Evolutionary conservation across 2,113 vertebrate genomes (phyloP).

Genomic region (Casuarius casuarius): DNA sequence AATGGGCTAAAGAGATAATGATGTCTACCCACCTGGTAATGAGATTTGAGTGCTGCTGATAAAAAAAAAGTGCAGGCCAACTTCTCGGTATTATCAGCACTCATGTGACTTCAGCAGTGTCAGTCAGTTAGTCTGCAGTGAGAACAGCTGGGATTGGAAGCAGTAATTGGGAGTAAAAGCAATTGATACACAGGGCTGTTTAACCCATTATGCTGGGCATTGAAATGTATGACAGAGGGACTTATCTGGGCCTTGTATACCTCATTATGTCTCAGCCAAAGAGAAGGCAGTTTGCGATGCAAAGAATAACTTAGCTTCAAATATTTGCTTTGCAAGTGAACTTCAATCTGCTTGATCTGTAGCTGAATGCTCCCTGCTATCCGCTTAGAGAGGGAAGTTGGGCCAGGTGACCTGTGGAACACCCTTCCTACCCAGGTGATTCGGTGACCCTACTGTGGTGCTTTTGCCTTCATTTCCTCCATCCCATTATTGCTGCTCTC

Average conservation of each 20-base stretch:
- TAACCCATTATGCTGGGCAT: background rate
- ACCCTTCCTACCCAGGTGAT: background rate
- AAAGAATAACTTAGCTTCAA: background rate
- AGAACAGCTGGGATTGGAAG: background rate
- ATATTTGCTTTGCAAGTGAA: background rate
- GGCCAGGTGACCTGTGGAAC: background rate
- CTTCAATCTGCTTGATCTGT: background rate
- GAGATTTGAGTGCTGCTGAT: slow-evolving; percentile 57
- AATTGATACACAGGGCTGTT: background rate
- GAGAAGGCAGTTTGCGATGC: background rate
- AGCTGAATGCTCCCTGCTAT: background rate
- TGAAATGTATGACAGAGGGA: background rate
- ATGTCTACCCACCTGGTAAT: slow-evolving; percentile 62
- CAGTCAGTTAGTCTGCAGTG: background rate
- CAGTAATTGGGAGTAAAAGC: slow-evolving; percentile 26
- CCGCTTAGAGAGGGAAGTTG: background rate
- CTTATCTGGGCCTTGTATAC: background rate
- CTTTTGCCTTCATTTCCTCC: background rate
- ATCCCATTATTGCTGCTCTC: background rate
- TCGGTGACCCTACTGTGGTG: background rate
- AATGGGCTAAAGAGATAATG: slow-evolving; percentile 40
- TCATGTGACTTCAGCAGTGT: background rate
- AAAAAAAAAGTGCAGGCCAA: slow-evolving; percentile 34
- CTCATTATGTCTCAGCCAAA: background rate
- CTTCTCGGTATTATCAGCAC: slow-evolving; percentile 53